A percentile compares a stretch with the other conserved stretches of the same genome.
Evolutionary conservation across 1,140 invertebrate species (phyloP).

Genomic region (Bradynema listronoti): DNA sequence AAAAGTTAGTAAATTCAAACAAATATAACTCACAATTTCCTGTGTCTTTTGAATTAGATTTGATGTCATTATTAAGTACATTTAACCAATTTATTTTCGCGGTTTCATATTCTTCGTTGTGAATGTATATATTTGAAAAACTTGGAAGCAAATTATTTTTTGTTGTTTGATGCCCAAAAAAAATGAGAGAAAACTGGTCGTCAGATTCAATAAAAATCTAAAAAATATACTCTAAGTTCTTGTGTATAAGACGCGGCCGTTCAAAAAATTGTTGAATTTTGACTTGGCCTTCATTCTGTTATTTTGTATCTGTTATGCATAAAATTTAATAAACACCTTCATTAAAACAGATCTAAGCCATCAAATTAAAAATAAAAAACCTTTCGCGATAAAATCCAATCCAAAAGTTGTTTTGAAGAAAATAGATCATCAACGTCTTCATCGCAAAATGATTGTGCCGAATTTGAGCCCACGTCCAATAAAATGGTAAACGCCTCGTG

Average conservation of each 20-base stretch:
- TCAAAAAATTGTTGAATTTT: conserved; percentile 2
- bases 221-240: background rate
- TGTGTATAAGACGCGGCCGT: background rate
- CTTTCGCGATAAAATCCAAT: conserved; percentile 28
- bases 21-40: conserved; percentile 25
- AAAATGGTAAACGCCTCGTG: conserved; percentile 9
- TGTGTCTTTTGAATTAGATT: conserved; percentile 17
- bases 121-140: conserved; percentile 25
- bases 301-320: conserved; percentile 16
- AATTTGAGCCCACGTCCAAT: conserved; percentile 6
- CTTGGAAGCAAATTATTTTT: conserved; percentile 9
- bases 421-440: conserved; percentile 1
- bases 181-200: conserved; percentile 27
- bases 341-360: background rate
- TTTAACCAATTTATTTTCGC: conserved; percentile 26
- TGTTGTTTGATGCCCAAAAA: conserved; percentile 28
- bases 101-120: conserved; percentile 26
- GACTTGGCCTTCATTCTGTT: background rate
- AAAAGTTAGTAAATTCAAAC: conserved; percentile 2
- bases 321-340: conserved; percentile 1
- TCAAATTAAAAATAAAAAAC: background rate
- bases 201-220: conserved; percentile 29
- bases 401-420: conserved; percentile 17
- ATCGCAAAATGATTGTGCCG: background rate
- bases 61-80: conserved; percentile 23